phyloP scores from a whole-genome alignment of 2,888 invertebrate species.

The Catocala nupta region DNA sequence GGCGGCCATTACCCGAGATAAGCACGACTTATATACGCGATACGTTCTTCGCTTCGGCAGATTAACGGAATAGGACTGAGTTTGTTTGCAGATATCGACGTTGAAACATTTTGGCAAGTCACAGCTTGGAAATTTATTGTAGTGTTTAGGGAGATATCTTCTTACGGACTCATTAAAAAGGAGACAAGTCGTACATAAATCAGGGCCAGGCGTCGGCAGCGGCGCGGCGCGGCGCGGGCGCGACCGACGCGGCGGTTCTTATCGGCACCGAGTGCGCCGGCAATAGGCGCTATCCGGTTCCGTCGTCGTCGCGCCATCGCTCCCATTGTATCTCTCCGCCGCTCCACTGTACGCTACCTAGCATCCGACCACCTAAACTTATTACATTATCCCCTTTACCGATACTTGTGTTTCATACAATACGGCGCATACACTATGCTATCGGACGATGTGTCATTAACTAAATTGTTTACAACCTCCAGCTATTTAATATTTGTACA shows the following conservation, averaged over 20 bases:
- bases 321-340: conserved; percentile 68
- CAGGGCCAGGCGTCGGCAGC: conserved; percentile 72
- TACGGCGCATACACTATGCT: conserved; percentile 28
- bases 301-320: conserved; percentile 74
- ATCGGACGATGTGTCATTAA: not conserved
- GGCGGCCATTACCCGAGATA: conserved; percentile 86
- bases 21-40: conserved; percentile 84
- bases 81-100: conserved; percentile 85
- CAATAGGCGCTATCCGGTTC: conserved; percentile 87
- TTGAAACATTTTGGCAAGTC: conserved; percentile 81
- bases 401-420: conserved; percentile 64
- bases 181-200: conserved; percentile 87
- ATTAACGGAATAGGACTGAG: conserved; percentile 83
- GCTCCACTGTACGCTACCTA: conserved; percentile 56
- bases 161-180: conserved; percentile 87
- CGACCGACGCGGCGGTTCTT: conserved; percentile 70
- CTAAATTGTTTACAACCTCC: conserved; percentile 1
- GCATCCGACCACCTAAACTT: conserved; percentile 70
- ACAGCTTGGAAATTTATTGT: conserved; percentile 83
- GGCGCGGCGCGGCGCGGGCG: conserved; percentile 55
- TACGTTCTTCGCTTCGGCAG: conserved; percentile 79
- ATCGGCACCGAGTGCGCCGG: conserved; percentile 79
- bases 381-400: conserved; percentile 75
- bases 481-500: not conserved
- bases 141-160: conserved; percentile 83